phyloP scores from a whole-genome alignment of 2,113 vertebrate species.

The Capreolus pygargus region DNA sequence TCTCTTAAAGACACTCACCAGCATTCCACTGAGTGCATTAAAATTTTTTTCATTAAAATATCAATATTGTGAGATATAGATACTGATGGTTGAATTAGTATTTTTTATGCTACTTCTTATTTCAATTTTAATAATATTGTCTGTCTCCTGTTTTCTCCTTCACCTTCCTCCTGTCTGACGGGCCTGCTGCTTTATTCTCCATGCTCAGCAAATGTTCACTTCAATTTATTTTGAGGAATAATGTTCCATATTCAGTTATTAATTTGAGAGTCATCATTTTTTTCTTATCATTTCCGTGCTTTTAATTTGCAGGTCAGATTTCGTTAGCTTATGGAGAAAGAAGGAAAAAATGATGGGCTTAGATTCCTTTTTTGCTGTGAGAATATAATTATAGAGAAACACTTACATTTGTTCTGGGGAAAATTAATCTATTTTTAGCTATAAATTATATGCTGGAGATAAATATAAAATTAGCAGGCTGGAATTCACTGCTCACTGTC shows the following conservation, averaged over 20 bases:
- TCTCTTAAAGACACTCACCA: neutral
- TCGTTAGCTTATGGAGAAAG: slow-evolving; percentile 57
- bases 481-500: neutral
- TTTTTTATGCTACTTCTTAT: neutral
- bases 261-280: slow-evolving; percentile 60
- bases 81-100: neutral
- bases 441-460: slow-evolving; percentile 57
- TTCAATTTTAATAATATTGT: neutral
- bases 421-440: slow-evolving; percentile 68
- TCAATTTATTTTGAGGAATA: slow-evolving; percentile 40
- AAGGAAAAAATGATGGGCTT: slow-evolving; percentile 18
- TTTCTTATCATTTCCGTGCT: slow-evolving; percentile 22
- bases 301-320: slow-evolving; percentile 68
- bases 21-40: neutral
- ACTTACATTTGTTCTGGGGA: slow-evolving; percentile 48
- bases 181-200: neutral
- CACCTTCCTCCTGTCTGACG: neutral
- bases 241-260: slow-evolving; percentile 27
- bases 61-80: neutral
- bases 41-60: neutral
- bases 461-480: slow-evolving; percentile 43
- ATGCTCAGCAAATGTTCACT: neutral
- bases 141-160: neutral
- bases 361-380: neutral
- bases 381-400: slow-evolving; percentile 54